Percentiles rank a stretch among this genome's conserved stretches.
Evolutionary conservation across 2,113 vertebrate genomes (phyloP).

Genomic region (Microtus pennsylvanicus): DNA sequence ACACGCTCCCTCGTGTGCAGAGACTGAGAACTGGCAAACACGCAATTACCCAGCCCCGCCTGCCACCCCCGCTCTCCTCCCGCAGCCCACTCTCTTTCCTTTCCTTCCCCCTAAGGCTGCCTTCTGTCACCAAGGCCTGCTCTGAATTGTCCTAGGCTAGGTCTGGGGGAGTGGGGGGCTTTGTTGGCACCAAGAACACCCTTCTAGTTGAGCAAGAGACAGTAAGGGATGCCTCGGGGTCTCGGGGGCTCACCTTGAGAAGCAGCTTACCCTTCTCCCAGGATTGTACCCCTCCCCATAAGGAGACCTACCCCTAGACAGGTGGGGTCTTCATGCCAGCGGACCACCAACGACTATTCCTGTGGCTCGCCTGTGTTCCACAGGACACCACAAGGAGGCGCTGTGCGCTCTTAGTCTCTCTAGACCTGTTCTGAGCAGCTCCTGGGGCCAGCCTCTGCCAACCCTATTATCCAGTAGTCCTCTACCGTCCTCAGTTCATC

Average conservation of each 20-base stretch:
- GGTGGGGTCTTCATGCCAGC: background rate
- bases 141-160: background rate
- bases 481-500: background rate
- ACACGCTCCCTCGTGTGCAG: conserved; percentile 57
- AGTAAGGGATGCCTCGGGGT: background rate
- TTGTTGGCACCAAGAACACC: background rate
- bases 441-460: background rate
- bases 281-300: background rate
- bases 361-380: background rate
- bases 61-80: conserved; percentile 62
- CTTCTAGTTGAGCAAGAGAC: background rate
- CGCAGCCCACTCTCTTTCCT: conserved; percentile 14
- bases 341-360: background rate
- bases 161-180: background rate
- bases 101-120: background rate
- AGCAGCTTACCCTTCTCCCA: background rate
- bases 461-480: background rate
- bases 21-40: conserved; percentile 79
- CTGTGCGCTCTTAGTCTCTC: background rate
- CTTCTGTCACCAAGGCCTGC: background rate
- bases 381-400: conserved; percentile 52
- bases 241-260: background rate
- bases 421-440: background rate
- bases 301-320: background rate
- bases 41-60: conserved; percentile 78